Evolutionary conservation across 2,888 invertebrate species (phyloP).

Genomic region (Drosophila hamatofila): DNA sequence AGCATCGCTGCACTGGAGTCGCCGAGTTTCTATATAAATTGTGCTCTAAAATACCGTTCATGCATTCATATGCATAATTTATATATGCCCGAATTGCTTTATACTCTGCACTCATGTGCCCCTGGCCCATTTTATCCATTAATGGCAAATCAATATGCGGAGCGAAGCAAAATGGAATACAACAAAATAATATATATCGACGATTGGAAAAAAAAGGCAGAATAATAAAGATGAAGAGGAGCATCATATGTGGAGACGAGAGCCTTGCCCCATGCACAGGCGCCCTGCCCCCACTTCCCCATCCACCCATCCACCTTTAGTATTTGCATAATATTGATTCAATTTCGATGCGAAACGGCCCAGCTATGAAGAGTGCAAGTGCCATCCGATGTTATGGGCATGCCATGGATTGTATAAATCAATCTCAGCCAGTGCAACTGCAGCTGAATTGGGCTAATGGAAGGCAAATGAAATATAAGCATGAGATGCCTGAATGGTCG

Average conservation of each 20-base stretch:
- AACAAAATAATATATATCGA: conserved; percentile 58
- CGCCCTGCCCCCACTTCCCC: neutral
- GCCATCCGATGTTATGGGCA: conserved; percentile 22
- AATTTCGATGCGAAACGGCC: conserved; percentile 35
- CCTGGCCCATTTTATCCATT: conserved; percentile 35
- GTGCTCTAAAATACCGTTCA: conserved; percentile 22
- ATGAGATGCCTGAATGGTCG: conserved; percentile 7
- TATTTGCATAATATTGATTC: conserved; percentile 75
- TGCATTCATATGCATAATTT: conserved; percentile 56
- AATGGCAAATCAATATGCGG: conserved; percentile 62
- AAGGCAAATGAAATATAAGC: conserved; percentile 37
- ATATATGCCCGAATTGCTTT: conserved; percentile 39
- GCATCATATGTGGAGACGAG: conserved; percentile 17
- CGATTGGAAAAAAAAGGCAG: conserved; percentile 44
- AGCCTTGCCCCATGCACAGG: too few species aligned
- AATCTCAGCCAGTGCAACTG: conserved; percentile 46
- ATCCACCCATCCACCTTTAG: conserved; percentile 11
- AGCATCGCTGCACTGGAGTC: neutral
- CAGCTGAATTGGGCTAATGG: conserved; percentile 55
- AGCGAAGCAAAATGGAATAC: conserved; percentile 29
- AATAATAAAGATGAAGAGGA: conserved; percentile 37
- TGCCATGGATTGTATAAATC: conserved; percentile 60
- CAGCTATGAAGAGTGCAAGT: conserved; percentile 15
- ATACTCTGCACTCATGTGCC: conserved; percentile 12
- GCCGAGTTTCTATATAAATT: conserved; percentile 1